These are phyloP conservation scores for Aelia acuminata DNA, from an alignment of 2,888 invertebrate species.

Conservation along the genomic window DNA sequence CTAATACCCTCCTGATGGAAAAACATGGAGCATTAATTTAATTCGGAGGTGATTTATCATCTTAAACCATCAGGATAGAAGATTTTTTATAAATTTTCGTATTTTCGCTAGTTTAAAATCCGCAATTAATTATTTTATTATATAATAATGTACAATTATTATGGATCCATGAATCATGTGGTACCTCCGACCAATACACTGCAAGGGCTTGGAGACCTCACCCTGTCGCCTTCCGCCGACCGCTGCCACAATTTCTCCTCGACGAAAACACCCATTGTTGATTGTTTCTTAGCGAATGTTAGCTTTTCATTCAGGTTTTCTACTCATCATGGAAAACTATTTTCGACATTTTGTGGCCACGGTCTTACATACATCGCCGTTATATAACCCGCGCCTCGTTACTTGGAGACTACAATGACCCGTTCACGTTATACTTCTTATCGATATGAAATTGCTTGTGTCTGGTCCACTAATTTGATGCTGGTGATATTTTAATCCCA, in stretches of 20 bases:
- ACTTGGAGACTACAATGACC: background rate
- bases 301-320: conserved; percentile 26
- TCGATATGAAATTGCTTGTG: background rate
- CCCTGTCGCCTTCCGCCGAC: background rate
- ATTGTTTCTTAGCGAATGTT: conserved; percentile 41
- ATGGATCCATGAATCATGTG: background rate
- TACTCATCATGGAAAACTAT: conserved; percentile 22
- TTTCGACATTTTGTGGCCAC: conserved; percentile 4
- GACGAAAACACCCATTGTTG: background rate
- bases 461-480: background rate
- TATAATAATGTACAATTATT: background rate
- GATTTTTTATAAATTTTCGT: too few species aligned
- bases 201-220: background rate
- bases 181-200: background rate
- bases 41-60: too few species aligned
- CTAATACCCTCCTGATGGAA: too few species aligned
- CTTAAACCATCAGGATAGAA: too few species aligned
- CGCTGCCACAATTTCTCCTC: background rate
- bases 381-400: background rate
- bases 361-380: background rate
- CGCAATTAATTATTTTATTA: too few species aligned
- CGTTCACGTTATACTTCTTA: background rate
- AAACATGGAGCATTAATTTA: too few species aligned
- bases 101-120: too few species aligned
- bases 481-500: background rate